Evolutionary conservation across 2,888 invertebrate species (phyloP).

Genomic region (Idaea biselata): DNA sequence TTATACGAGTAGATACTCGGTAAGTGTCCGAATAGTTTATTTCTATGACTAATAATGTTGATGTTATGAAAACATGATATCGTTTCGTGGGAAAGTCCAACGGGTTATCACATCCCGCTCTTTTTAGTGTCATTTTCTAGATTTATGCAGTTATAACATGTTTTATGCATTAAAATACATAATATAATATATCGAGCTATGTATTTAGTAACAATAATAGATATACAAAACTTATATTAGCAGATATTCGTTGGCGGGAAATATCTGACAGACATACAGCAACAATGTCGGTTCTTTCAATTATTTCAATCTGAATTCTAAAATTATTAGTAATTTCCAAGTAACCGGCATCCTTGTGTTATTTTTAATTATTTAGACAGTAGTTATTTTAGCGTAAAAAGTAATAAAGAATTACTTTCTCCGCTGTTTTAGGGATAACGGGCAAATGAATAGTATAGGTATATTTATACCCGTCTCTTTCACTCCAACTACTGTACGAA

Average conservation of each 20-base stretch:
- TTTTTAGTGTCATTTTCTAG: constrained; percentile 68
- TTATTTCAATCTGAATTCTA: neutral
- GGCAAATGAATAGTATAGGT: constrained; percentile 26
- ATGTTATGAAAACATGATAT: constrained; percentile 55
- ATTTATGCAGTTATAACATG: neutral
- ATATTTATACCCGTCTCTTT: constrained; percentile 48
- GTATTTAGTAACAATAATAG: neutral
- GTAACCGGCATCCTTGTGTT: neutral
- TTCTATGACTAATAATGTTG: constrained; percentile 28
- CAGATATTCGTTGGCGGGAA: constrained; percentile 4
- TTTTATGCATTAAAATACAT: neutral
- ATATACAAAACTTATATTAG: neutral
- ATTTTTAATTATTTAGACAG: neutral
- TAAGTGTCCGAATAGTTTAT: constrained; percentile 69
- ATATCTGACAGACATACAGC: constrained; percentile 2
- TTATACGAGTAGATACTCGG: constrained; percentile 84
- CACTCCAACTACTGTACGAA: constrained; percentile 14
- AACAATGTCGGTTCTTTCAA: constrained; percentile 4
- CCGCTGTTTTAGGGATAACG: constrained; percentile 11
- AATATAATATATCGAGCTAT: constrained; percentile 3
- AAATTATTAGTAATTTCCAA: too few species aligned
- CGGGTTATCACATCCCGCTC: constrained; percentile 71
- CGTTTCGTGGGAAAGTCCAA: constrained; percentile 69
- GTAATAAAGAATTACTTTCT: constrained; percentile 4
- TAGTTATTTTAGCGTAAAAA: neutral